These are phyloP conservation scores for Amia ocellicauda DNA, from an alignment of 2,113 vertebrate genomes.

Conservation along the genomic window DNA sequence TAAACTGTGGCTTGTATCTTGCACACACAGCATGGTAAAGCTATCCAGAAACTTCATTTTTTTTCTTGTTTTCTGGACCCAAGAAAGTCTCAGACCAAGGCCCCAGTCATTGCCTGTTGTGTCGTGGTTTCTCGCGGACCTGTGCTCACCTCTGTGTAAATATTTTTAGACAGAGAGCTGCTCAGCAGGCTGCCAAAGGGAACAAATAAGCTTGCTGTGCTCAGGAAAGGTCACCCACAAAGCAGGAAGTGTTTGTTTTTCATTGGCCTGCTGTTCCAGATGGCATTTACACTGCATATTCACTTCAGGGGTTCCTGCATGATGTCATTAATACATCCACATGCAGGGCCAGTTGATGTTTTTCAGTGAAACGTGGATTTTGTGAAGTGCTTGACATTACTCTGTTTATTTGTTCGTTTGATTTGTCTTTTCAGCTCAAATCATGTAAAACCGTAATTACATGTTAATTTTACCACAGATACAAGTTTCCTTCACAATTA, in stretches of 20 bases:
- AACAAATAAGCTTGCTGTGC: not conserved
- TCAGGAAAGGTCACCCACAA: constrained; percentile 9
- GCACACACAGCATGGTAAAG: too few relatives aligned
- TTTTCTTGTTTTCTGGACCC: too few relatives aligned
- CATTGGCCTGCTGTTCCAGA: constrained; percentile 4
- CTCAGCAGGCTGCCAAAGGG: constrained; percentile 11
- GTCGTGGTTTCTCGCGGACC: not conserved
- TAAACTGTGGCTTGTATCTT: too few relatives aligned
- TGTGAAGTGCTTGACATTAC: not conserved
- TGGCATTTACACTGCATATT: not conserved
- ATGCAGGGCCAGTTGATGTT: not conserved
- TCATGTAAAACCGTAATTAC: too few relatives aligned
- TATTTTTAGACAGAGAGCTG: constrained; percentile 2
- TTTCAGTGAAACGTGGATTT: not conserved
- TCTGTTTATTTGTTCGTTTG: not conserved
- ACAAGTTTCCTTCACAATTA: too few relatives aligned
- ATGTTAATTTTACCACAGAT: too few relatives aligned
- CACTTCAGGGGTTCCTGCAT: not conserved
- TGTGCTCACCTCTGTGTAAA: not conserved
- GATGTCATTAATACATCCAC: not conserved
- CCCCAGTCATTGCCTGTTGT: not conserved
- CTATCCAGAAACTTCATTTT: too few relatives aligned
- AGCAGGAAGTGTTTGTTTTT: constrained; percentile 17
- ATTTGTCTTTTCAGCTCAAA: too few relatives aligned
- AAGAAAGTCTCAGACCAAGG: too few relatives aligned